phyloP scores from a whole-genome alignment of 2,888 invertebrate genomes.

The Pharmacophagus antenor region DNA sequence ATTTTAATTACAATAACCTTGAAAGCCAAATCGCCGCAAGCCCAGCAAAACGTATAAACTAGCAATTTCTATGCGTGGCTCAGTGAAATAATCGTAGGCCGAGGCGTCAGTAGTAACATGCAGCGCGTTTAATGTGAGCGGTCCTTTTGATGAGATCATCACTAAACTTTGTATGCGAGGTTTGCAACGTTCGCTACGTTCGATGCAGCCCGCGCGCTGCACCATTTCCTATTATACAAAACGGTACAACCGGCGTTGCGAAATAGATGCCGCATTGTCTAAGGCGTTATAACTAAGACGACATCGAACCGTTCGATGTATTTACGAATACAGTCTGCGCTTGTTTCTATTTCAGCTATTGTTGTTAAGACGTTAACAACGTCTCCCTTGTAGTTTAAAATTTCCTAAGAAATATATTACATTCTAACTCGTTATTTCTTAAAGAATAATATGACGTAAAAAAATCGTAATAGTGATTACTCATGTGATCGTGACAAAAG shows the following conservation, averaged over 20 bases:
- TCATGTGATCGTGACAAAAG: not conserved
- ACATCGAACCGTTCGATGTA: constrained; percentile 37
- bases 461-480: too few relatives aligned
- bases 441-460: not conserved
- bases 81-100: constrained; percentile 80
- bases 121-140: constrained; percentile 77
- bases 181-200: constrained; percentile 70
- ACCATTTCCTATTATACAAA: constrained; percentile 76
- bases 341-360: constrained; percentile 39
- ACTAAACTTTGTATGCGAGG: constrained; percentile 71
- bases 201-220: constrained; percentile 68
- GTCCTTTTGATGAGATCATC: constrained; percentile 80
- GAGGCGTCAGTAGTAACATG: constrained; percentile 79
- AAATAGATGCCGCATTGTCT: constrained; percentile 73
- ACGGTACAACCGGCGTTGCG: constrained; percentile 63
- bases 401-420: not conserved
- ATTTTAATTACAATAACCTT: constrained; percentile 29
- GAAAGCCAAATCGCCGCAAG: constrained; percentile 26
- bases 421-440: not conserved
- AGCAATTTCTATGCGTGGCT: constrained; percentile 78
- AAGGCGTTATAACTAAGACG: not conserved
- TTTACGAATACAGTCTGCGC: constrained; percentile 31
- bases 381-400: not conserved
- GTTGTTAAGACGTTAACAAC: constrained; percentile 9
- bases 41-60: constrained; percentile 49